Conservation (phyloP, 2,797 vertebrate genomes). For the Hemitrygon akajei region DNA sequence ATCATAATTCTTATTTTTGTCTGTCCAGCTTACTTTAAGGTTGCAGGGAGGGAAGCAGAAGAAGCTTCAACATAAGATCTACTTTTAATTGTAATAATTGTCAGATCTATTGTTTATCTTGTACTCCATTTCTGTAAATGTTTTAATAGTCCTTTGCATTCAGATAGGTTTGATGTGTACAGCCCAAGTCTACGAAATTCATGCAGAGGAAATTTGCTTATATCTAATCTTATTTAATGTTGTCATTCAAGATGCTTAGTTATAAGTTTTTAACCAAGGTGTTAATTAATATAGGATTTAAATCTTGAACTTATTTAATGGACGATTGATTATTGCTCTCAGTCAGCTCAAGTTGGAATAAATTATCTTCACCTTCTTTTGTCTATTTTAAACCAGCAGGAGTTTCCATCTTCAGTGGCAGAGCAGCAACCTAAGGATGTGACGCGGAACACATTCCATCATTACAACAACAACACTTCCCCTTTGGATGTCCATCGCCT, state of each 20-base stretch:
- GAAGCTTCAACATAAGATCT: background rate
- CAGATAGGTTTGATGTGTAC: background rate
- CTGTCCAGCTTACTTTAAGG: background rate
- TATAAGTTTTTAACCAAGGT: background rate
- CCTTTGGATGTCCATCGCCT: conserved; percentile 87
- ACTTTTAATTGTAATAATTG: background rate
- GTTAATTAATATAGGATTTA: background rate
- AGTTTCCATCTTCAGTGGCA: conserved; percentile 59
- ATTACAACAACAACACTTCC: conserved; percentile 94
- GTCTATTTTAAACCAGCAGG: conserved; percentile 53
- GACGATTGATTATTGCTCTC: background rate
- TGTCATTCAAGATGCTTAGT: background rate
- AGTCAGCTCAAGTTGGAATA: background rate
- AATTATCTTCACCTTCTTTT: background rate
- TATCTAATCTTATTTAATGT: background rate
- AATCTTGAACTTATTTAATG: background rate
- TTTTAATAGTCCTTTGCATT: background rate
- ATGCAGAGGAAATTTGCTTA: background rate
- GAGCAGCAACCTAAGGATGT: conserved; percentile 63
- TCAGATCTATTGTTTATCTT: background rate
- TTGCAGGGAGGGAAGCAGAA: background rate
- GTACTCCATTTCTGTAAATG: background rate
- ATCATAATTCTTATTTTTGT: background rate
- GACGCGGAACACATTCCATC: conserved; percentile 74
- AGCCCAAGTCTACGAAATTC: background rate